Evolutionary conservation across 2,797 vertebrate species (phyloP).

Genomic region (Pogoniulus pusillus): DNA sequence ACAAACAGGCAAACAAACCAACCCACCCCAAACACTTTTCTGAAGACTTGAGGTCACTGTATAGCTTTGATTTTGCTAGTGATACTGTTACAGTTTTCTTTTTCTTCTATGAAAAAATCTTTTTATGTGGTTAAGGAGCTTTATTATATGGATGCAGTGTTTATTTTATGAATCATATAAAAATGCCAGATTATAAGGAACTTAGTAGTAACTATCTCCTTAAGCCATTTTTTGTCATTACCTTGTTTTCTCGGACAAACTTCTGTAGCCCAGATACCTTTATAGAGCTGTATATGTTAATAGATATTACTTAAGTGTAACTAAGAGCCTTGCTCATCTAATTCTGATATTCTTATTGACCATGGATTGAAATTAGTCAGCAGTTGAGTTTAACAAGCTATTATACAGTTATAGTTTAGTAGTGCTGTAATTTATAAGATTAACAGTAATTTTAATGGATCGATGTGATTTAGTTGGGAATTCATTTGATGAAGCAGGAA

Average conservation of each 20-base stretch:
- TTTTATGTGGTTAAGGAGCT: neutral
- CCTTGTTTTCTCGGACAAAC: neutral
- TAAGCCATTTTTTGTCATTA: slow-evolving; percentile 10
- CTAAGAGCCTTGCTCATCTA: slow-evolving; percentile 36
- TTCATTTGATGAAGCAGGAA: no score
- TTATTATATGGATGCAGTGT: neutral
- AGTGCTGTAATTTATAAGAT: neutral
- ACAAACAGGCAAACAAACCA: neutral
- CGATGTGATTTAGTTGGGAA: neutral
- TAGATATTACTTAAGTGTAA: slow-evolving; percentile 16
- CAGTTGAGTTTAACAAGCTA: neutral
- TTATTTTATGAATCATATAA: neutral
- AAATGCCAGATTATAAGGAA: slow-evolving; percentile 28
- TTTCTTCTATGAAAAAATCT: neutral
- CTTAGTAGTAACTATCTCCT: slow-evolving; percentile 13
- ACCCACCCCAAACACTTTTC: neutral
- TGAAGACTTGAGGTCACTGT: neutral
- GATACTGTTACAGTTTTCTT: neutral
- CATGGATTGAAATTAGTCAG: slow-evolving; percentile 9
- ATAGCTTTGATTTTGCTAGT: neutral
- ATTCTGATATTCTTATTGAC: slow-evolving; percentile 34
- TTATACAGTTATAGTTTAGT: neutral
- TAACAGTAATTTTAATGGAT: neutral
- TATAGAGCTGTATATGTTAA: no score
- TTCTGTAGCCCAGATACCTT: slow-evolving; percentile 11